Conservation (phyloP, 30 jellyfish, hydroid and myxozoan species). For the Turritopsis rubra region DNA sequence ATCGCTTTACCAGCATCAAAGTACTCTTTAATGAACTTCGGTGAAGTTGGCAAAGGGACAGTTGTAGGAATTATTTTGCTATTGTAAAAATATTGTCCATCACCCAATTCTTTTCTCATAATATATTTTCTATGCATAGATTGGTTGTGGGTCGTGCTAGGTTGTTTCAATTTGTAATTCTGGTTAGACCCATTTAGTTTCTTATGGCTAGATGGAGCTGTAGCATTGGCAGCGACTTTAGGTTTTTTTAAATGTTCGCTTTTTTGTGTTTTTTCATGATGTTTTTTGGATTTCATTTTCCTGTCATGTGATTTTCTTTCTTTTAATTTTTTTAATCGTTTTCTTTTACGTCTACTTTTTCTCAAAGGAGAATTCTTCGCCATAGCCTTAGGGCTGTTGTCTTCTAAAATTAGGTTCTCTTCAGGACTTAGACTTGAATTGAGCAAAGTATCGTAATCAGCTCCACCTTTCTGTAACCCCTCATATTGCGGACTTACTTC, state of each 20-base stretch:
- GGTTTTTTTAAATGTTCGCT: background rate
- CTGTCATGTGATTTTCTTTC: background rate
- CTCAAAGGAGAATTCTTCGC: background rate
- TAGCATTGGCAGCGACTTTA: background rate
- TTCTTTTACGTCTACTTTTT: background rate
- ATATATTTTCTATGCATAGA: background rate
- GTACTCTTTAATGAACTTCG: slow-evolving; percentile 49
- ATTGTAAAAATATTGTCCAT: background rate
- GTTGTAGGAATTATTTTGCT: background rate
- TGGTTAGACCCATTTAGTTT: background rate
- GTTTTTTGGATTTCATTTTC: background rate
- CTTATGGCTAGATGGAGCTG: background rate
- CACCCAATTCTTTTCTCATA: background rate
- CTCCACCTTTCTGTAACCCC: background rate
- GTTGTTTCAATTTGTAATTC: background rate
- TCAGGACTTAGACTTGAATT: slow-evolving; percentile 2
- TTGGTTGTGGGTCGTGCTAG: background rate
- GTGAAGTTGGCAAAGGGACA: slow-evolving; percentile 9
- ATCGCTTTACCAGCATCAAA: slow-evolving; percentile 62
- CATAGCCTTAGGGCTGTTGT: background rate
- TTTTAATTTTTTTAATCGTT: background rate
- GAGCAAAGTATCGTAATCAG: background rate
- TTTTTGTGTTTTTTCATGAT: background rate
- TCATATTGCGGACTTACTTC: slow-evolving; percentile 24
- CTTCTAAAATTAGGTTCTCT: background rate